These are phyloP conservation scores for Callaeas wilsoni DNA, from an alignment of 2,113 vertebrate species.

Conservation along the genomic window DNA sequence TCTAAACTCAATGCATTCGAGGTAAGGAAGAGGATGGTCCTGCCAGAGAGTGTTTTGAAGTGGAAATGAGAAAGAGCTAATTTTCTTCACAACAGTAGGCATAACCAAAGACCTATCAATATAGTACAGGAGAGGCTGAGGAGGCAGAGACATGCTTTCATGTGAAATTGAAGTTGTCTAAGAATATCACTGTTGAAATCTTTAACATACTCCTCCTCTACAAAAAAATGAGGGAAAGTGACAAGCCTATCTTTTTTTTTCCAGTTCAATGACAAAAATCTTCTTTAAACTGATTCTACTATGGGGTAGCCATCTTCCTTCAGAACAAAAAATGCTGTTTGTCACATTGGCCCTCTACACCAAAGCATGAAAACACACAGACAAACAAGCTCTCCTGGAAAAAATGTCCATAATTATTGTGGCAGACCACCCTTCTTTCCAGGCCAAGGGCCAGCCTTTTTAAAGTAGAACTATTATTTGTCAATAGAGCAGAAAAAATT, in stretches of 20 bases:
- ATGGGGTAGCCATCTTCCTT: conserved; percentile 9
- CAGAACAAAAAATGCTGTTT: conserved; percentile 9
- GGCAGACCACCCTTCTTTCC: neutral
- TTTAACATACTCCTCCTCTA: neutral
- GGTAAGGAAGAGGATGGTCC: neutral
- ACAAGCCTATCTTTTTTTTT: conserved; percentile 48
- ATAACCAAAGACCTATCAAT: conserved; percentile 10
- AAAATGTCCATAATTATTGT: neutral
- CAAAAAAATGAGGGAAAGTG: conserved; percentile 1
- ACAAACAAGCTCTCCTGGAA: neutral
- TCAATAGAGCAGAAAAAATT: neutral
- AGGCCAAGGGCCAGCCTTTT: neutral
- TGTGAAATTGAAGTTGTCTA: neutral
- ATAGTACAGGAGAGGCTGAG: neutral
- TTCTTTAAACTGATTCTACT: conserved; percentile 17
- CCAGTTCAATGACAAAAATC: conserved; percentile 44
- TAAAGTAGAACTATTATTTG: neutral
- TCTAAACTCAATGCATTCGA: neutral
- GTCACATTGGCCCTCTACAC: neutral
- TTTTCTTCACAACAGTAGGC: neutral
- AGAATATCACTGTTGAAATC: conserved; percentile 8
- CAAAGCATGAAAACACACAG: neutral
- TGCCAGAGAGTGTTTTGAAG: neutral
- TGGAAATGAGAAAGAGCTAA: neutral
- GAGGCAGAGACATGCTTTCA: neutral